Evolutionary conservation across 1,140 invertebrate genomes (phyloP), one percentile per base, ranked within the genome.

Genomic region (Parapsyche elsis): DNA sequence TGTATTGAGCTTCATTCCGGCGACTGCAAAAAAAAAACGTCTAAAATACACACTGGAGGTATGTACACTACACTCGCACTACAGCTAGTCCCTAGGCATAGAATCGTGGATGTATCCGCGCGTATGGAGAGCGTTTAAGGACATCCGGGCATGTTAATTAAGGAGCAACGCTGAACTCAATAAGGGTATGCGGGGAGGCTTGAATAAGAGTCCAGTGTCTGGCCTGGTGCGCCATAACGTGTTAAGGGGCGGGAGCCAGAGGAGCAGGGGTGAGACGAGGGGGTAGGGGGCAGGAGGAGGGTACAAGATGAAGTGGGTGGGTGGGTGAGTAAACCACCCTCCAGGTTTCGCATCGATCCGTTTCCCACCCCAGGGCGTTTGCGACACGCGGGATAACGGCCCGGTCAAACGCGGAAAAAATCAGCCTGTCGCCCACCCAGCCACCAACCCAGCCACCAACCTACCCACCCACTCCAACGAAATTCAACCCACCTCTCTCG

Each of bases 251-350:
- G 24, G 71, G 9, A 30, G 21, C 14, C 61, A 44, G 46, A 75
- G 49, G 16, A 53, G 10, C 12, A 16, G 10, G 49, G 12, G 49
- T 21, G 16, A 9, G 16, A 21, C n/a, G 14, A 61, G 24, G 7
- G 24, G 64, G 26, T 19, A 67, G 24, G 24, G 5, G 57, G 14
- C 49, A 19, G n/a, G n/a, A n/a, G n/a, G n/a, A n/a, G n/a, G n/a
- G n/a, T n/a, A n/a, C 59, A 61, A 61, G 59, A 61, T 19, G n/a
- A 19, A 19, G 59, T 61, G 49, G 49, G 49, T 19, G 59, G 59
- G 49, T 53, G 24, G 64, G 81, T 83, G 84, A 84, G 81, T 83
- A 84, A 84, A 84, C 85, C 84, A 83, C 53, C 85, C 85, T 85
- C 87, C 85, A 86, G 84, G 71, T 21, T 24, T 81, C 80, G 82